Conservation (phyloP, 2,113 vertebrate genomes). For the Leuciscus idus region DNA sequence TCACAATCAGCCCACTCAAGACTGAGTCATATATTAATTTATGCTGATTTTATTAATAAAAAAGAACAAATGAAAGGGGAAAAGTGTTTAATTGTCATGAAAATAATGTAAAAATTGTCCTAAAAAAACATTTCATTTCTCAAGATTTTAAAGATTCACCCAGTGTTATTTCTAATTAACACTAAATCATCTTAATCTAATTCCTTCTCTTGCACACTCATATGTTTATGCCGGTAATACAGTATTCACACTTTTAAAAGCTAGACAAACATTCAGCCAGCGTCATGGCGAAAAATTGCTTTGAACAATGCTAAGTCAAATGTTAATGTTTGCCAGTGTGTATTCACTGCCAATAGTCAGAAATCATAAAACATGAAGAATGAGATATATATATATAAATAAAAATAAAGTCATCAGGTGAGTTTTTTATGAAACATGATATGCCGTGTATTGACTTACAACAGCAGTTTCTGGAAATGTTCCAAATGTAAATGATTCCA, state of each 20-base stretch:
- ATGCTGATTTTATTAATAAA: not conserved
- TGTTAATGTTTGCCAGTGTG: not conserved
- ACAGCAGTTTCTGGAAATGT: not conserved
- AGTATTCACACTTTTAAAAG: not conserved
- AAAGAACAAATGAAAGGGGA: not conserved
- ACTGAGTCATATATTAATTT: not conserved
- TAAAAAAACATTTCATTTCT: too few relatives aligned
- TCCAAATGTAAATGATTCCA: not conserved
- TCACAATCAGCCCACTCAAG: not conserved
- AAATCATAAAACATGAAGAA: conserved; percentile 12
- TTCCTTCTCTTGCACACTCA: not conserved
- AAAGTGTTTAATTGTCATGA: not conserved
- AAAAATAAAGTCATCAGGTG: not conserved
- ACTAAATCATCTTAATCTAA: not conserved
- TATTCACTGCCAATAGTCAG: not conserved
- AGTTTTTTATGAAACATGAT: conserved; percentile 1
- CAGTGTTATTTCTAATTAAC: not conserved
- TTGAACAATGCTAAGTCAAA: conserved; percentile 19
- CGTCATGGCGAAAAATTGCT: not conserved
- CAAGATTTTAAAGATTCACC: not conserved
- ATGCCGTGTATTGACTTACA: not conserved
- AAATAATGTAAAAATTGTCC: not conserved
- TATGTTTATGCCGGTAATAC: not conserved
- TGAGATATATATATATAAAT: not conserved
- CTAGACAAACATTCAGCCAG: not conserved